phyloP scores from a whole-genome alignment of 2,797 vertebrate genomes.

The Rhadinocentrus ornatus region DNA sequence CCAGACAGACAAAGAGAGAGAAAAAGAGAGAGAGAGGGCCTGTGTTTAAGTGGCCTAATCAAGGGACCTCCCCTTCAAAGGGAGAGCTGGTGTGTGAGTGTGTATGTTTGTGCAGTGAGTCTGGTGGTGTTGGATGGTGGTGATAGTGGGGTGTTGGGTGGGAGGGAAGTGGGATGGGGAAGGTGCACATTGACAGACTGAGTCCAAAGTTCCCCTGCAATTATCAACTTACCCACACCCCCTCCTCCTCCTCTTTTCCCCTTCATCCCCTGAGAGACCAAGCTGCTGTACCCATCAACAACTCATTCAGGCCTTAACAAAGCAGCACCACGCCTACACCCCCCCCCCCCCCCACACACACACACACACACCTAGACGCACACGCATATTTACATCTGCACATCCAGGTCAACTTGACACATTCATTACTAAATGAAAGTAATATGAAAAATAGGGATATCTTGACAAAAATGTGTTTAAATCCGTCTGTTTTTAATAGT shows the following conservation, averaged over 20 bases:
- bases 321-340: conserved; percentile 67
- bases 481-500: background rate
- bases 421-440: conserved; percentile 33
- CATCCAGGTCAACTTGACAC: conserved; percentile 26
- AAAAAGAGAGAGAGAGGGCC: conserved; percentile 15
- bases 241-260: conserved; percentile 34
- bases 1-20: conserved; percentile 58
- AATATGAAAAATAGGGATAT: background rate
- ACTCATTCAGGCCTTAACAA: conserved; percentile 82
- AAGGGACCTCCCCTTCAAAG: conserved; percentile 76
- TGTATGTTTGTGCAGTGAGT: conserved; percentile 37
- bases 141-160: too few species aligned
- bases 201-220: conserved; percentile 78
- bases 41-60: conserved; percentile 78
- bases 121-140: background rate
- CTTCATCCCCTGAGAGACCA: conserved; percentile 77
- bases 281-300: conserved; percentile 81
- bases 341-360: conserved; percentile 12
- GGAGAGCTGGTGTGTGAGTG: conserved; percentile 56
- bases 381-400: conserved; percentile 22
- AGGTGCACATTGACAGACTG: conserved; percentile 70
- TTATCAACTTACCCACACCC: conserved; percentile 77
- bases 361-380: conserved; percentile 24
- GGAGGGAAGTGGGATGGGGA: background rate
- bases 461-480: background rate